phyloP scores from a whole-genome alignment of 2,888 invertebrate genomes.

The Lithophane ornitopus region DNA sequence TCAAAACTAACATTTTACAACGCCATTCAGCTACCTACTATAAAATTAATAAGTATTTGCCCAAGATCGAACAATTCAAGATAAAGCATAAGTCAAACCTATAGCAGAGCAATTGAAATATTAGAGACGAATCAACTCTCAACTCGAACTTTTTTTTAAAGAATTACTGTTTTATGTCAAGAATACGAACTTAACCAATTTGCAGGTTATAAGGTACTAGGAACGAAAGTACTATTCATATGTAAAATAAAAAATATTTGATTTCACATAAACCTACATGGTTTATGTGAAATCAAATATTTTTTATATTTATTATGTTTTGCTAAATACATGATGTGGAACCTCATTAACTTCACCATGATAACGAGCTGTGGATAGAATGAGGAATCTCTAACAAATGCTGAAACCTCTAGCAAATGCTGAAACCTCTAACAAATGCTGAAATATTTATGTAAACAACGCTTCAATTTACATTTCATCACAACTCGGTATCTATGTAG shows the following conservation, averaged over 20 bases:
- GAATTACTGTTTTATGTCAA: background rate
- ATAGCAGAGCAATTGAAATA: constrained; percentile 10
- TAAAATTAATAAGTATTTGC: background rate
- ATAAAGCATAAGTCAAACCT: background rate
- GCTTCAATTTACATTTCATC: constrained; percentile 36
- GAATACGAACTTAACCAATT: constrained; percentile 11
- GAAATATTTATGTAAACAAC: constrained; percentile 50
- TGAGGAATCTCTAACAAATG: constrained; percentile 21
- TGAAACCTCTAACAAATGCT: constrained; percentile 29
- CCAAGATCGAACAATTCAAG: background rate
- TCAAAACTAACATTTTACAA: background rate
- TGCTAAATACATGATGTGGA: constrained; percentile 2
- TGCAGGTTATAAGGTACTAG: background rate
- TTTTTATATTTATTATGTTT: constrained; percentile 2
- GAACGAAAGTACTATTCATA: background rate
- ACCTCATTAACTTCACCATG: constrained; percentile 19
- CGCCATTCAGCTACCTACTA: background rate
- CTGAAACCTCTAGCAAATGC: constrained; percentile 24
- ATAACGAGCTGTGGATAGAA: constrained; percentile 7
- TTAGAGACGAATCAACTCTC: background rate
- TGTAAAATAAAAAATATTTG: too few species aligned
- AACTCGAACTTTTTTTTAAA: background rate
- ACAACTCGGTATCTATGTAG: constrained; percentile 7
- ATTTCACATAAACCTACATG: too few species aligned
- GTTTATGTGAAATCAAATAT: too few species aligned